phyloP scores from a whole-genome alignment of 1,140 invertebrate genomes.

The Danaus plexippus region DNA sequence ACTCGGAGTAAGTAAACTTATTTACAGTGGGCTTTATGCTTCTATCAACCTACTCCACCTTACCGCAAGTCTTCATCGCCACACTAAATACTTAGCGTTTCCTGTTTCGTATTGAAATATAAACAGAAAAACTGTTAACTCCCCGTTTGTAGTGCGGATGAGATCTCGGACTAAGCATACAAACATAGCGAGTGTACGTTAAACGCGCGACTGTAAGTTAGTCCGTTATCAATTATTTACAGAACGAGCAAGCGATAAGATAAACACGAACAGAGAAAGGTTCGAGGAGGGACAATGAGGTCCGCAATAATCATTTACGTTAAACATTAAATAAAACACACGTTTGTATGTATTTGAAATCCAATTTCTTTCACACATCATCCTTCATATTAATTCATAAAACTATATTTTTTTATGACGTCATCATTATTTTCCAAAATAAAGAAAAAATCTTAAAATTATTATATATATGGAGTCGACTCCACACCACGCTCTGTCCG shows the following conservation, averaged over 20 bases:
- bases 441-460: neutral
- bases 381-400: slow-evolving; percentile 2
- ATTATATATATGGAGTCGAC: slow-evolving; percentile 18
- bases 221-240: slow-evolving; percentile 58
- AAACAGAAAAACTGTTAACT: no score
- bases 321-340: slow-evolving; percentile 3
- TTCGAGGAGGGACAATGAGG: slow-evolving; percentile 20
- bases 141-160: no score
- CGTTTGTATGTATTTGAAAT: no score
- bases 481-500: slow-evolving; percentile 23
- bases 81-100: no score
- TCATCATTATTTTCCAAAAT: neutral
- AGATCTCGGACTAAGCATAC: no score
- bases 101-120: no score
- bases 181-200: no score
- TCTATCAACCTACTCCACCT: no score
- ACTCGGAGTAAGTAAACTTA: no score
- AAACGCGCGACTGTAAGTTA: slow-evolving; percentile 23
- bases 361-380: no score
- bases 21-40: no score
- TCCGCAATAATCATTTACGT: slow-evolving; percentile 3
- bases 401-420: slow-evolving; percentile 3
- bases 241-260: slow-evolving; percentile 55
- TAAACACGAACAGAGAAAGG: slow-evolving; percentile 22
- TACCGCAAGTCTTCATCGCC: no score